Evolutionary conservation across 2,797 vertebrate species (phyloP).

Genomic region (Masticophis lateralis): DNA sequence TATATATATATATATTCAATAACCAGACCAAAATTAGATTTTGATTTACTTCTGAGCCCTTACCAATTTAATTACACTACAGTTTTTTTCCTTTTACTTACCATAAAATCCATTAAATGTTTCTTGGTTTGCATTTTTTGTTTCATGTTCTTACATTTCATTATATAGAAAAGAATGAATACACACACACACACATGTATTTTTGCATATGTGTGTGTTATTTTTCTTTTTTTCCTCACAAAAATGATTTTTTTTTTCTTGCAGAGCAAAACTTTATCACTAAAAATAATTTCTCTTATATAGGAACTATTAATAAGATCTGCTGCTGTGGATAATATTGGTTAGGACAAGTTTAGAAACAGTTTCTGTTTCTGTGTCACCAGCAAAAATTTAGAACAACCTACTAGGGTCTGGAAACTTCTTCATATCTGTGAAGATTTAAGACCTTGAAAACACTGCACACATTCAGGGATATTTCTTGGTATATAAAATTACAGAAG

Average conservation of each 20-base stretch:
- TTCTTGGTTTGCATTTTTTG: not conserved
- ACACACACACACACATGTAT: not conserved
- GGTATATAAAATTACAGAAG: conserved; percentile 25
- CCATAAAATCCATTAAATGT: not conserved
- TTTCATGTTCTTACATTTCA: not conserved
- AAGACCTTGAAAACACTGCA: not conserved
- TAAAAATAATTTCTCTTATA: not conserved
- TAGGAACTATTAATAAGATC: not conserved
- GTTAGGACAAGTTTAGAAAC: not conserved
- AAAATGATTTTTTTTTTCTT: not conserved
- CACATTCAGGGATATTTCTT: conserved; percentile 31
- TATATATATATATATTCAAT: not conserved
- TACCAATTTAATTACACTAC: not conserved
- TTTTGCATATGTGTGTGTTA: not conserved
- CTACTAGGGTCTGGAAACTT: not conserved
- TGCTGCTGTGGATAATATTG: not conserved
- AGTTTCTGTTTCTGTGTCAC: not conserved
- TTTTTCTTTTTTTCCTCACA: not conserved
- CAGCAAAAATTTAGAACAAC: not conserved
- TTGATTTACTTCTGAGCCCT: not conserved
- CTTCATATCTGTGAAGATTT: not conserved
- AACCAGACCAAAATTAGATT: not conserved
- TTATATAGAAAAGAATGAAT: not conserved
- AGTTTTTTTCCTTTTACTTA: not conserved
- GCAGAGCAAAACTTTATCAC: not conserved